A percentile compares a stretch with the other conserved stretches of the same genome.
phyloP scores from a whole-genome alignment of 2,888 invertebrate genomes.

The Hesperia comma region DNA sequence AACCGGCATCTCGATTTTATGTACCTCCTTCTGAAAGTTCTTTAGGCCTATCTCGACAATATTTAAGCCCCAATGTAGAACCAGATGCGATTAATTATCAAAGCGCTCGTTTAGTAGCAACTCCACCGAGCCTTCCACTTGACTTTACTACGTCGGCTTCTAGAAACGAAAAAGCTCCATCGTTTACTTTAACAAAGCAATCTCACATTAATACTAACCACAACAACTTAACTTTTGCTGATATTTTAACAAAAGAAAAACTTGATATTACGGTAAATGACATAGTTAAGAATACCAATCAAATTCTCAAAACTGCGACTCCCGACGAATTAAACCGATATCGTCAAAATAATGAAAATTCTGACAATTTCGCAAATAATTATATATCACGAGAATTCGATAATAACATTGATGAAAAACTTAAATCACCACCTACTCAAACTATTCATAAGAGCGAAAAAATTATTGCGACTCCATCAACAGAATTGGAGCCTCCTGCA shows the following conservation, averaged over 20 bases:
- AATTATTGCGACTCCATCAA: slow-evolving; percentile 59
- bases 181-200: slow-evolving; percentile 53
- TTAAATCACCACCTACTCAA: slow-evolving; percentile 58
- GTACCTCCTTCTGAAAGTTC: slow-evolving; percentile 58
- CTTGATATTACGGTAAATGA: slow-evolving; percentile 70
- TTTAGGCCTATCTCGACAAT: slow-evolving; percentile 55
- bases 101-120: slow-evolving; percentile 53
- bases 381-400: slow-evolving; percentile 53
- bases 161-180: slow-evolving; percentile 46
- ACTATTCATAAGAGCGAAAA: slow-evolving; percentile 56
- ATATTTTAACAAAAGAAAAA: slow-evolving; percentile 73
- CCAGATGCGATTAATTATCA: slow-evolving; percentile 39
- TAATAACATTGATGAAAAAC: slow-evolving; percentile 61
- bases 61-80: slow-evolving; percentile 53
- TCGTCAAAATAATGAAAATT: slow-evolving; percentile 46
- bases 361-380: slow-evolving; percentile 47
- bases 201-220: slow-evolving; percentile 52
- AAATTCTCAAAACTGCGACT: slow-evolving; percentile 61
- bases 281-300: slow-evolving; percentile 70
- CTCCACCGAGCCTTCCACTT: slow-evolving; percentile 49
- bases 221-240: slow-evolving; percentile 70
- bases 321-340: slow-evolving; percentile 57
- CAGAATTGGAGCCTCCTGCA: slow-evolving; percentile 64
- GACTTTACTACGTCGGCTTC: slow-evolving; percentile 44
- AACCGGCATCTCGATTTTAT: slow-evolving; percentile 61